Evolutionary conservation across 2,797 vertebrate genomes (phyloP), one percentile per base, ranked within the genome.

Genomic region (Heteromormyrus szaboi): DNA sequence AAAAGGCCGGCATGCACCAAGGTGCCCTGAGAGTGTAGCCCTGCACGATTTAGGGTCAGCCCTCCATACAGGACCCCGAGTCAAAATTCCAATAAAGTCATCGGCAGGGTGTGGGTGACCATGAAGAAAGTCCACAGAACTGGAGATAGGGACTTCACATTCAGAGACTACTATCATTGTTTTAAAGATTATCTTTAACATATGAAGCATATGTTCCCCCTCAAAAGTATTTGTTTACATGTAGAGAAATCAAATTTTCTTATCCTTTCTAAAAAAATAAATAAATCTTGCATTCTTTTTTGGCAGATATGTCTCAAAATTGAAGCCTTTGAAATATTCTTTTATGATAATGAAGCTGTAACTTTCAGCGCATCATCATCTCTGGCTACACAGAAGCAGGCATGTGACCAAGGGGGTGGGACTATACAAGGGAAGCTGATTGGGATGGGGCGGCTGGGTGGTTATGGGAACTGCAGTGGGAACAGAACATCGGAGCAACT

Each of bases 241-340:
- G 14, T 41, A 56, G 11, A 19, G 29, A 54, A 54, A 17, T 14
- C 9, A 0, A n/a, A 41, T 51, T 41, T n/a, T 86, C 85, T 56
- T 51, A 48, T 85, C 51, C 14, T 25, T 56, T 53, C 9, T 5
- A 17, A 86, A 86, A 86, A 19, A 41, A 85, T 3, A 25, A 14
- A 86, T 4, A 7, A 6, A 56, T 54, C 2, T 37, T 56, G 25
- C 25, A 53, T 56, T 29, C 1, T 29, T 51, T 4, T 41, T 56
- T 12, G 33, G 37, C 29, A 59, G 33, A 86, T 54, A 44, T 41
- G 33, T 33, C 53, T 86, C 50, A 59, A 59, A 59, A 59, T 59
- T 54, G 33, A 86, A 56, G 51, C 50, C 50, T 86, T 59, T 86
- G 53, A 37, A 53, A 86, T 56, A 22, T 86, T 86, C 33, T 86